Conservation (phyloP, 2,888 invertebrate genomes). For the Teleogryllus oceanicus region DNA sequence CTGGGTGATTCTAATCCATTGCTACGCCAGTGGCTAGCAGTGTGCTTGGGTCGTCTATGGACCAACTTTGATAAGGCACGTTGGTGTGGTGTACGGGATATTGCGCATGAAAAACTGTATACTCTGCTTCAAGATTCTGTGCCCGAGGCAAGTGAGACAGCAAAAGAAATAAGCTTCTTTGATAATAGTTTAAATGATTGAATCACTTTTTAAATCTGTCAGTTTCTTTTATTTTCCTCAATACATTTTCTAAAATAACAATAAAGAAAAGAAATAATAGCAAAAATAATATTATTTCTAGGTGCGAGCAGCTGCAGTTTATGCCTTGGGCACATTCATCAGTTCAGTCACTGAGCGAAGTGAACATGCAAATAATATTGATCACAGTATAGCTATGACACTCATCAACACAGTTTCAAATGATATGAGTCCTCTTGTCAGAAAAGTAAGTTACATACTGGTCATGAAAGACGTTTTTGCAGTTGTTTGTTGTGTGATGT, state of each 20-base stretch:
- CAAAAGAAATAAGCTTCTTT: background rate
- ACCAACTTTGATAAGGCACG: conserved; percentile 80
- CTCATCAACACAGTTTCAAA: conserved; percentile 71
- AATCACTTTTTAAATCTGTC: too few species aligned
- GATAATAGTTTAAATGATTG: too few species aligned
- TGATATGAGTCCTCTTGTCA: conserved; percentile 86
- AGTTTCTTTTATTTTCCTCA: background rate
- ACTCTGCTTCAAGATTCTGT: conserved; percentile 72
- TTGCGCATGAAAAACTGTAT: conserved; percentile 93
- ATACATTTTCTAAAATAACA: background rate
- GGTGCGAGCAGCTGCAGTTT: conserved; percentile 90
- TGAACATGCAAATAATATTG: conserved; percentile 91
- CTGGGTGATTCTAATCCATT: conserved; percentile 65
- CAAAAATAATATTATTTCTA: conserved; percentile 41
- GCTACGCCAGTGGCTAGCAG: conserved; percentile 82
- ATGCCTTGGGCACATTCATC: conserved; percentile 91
- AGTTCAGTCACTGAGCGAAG: conserved; percentile 78
- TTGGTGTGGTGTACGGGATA: conserved; percentile 94
- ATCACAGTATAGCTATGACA: conserved; percentile 86
- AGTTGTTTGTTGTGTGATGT: too few species aligned
- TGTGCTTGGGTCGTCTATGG: conserved; percentile 90
- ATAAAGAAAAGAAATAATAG: background rate
- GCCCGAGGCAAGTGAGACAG: conserved; percentile 66
- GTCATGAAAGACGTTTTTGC: too few species aligned
- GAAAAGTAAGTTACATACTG: conserved; percentile 53